Conservation (phyloP, 2,888 invertebrate species). For the Sycophila texana region DNA sequence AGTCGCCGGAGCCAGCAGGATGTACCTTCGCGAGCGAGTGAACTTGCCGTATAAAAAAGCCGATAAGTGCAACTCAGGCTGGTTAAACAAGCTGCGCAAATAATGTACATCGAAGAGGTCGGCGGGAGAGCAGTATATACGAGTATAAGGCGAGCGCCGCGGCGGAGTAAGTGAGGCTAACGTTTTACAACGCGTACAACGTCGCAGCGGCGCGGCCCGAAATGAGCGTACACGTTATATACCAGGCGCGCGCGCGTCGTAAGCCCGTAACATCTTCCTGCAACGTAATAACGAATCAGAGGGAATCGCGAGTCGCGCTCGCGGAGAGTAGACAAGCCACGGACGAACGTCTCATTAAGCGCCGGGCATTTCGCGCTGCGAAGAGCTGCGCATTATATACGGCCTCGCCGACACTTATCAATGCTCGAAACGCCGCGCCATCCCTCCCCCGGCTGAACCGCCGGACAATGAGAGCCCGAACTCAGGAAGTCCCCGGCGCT, state of each 20-base stretch:
- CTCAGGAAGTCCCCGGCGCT: slow-evolving; percentile 54
- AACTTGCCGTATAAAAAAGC: no score
- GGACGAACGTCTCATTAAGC: slow-evolving; percentile 20
- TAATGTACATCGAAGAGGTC: no score
- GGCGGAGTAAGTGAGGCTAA: background rate
- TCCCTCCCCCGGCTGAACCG: background rate
- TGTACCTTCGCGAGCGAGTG: no score
- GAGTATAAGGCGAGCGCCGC: background rate
- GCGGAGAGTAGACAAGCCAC: background rate
- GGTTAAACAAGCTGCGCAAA: no score
- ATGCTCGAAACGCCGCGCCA: background rate
- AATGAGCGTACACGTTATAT: no score
- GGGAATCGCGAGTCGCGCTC: background rate
- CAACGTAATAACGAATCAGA: background rate
- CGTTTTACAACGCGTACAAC: no score
- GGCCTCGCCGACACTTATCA: background rate
- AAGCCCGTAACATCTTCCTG: background rate
- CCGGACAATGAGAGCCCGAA: slow-evolving; percentile 61
- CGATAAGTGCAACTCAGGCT: no score
- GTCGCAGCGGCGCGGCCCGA: no score
- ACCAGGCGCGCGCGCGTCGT: no score
- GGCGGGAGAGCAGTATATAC: no score
- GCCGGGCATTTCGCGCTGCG: background rate
- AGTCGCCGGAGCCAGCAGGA: no score
- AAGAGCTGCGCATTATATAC: no score